Conservation (phyloP, 2,797 vertebrate genomes). For the Lithobates pipiens region DNA sequence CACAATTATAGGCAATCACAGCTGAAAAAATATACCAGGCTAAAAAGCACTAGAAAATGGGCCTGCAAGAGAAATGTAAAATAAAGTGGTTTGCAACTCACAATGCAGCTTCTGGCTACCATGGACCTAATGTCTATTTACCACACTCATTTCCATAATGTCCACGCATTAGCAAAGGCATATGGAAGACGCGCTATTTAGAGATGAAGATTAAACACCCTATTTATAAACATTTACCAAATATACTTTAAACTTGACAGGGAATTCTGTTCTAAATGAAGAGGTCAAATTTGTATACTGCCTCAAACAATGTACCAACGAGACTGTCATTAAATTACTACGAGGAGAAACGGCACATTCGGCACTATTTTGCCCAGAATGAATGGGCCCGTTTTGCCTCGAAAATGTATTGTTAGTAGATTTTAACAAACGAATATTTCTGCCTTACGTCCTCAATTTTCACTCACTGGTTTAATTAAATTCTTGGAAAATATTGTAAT, state of each 20-base stretch:
- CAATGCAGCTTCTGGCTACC: slow-evolving; percentile 23
- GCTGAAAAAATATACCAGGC: slow-evolving; percentile 23
- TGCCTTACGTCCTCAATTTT: neutral
- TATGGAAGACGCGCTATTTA: slow-evolving; percentile 40
- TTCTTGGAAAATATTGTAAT: slow-evolving; percentile 8
- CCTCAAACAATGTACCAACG: slow-evolving; percentile 69
- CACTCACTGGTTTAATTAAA: slow-evolving; percentile 37
- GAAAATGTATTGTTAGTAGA: slow-evolving; percentile 68
- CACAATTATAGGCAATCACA: slow-evolving; percentile 25
- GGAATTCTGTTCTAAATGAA: slow-evolving; percentile 70
- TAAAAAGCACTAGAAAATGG: slow-evolving; percentile 34
- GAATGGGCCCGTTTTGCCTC: slow-evolving; percentile 67
- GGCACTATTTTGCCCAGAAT: slow-evolving; percentile 67
- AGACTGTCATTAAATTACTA: slow-evolving; percentile 74
- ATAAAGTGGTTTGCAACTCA: slow-evolving; percentile 38
- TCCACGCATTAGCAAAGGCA: slow-evolving; percentile 35
- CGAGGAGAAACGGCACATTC: slow-evolving; percentile 68
- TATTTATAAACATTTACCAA: slow-evolving; percentile 73
- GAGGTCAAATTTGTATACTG: slow-evolving; percentile 66
- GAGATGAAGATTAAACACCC: slow-evolving; percentile 61
- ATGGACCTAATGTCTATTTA: slow-evolving; percentile 39
- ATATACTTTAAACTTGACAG: slow-evolving; percentile 70
- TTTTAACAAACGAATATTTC: slow-evolving; percentile 59
- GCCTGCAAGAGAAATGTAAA: slow-evolving; percentile 30
- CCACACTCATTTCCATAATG: slow-evolving; percentile 57